Evolutionary conservation across 2,113 vertebrate genomes (phyloP), one percentile per base, ranked within the genome.

Genomic region (Coreoperca whiteheadi): DNA sequence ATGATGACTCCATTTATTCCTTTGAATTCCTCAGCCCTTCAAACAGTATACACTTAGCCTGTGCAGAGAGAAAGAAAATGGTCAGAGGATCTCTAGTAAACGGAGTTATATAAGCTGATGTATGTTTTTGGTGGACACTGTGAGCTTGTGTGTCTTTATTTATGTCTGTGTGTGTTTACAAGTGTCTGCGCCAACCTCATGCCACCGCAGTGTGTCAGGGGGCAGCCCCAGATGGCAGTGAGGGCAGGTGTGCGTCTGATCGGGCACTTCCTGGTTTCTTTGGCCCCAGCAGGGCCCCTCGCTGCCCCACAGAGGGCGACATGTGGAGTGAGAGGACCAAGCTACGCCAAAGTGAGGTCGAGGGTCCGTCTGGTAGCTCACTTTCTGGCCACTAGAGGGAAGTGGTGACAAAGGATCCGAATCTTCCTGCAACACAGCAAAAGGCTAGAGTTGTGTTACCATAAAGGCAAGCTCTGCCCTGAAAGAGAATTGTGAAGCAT

Each of bases 261-360:
- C 86, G 6, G 66, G 54, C 1, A 51, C 28, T 16, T 92, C 93
- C 59, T 86, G 87, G 63, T 84, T 87, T 39, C 89, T 91, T 3
- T 88, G 84, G 0, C 87, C 93, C 87, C 88, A 91, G 57, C 88
- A 88, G 28, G 90, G 94, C 23, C 94, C 93, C 70, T 95, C 91
- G 7, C 87, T 93, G 88, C 93, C 95, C 95, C 95, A 96, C 72
- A 95, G 92, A 0, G 95, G 94, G 64, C 89, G 91, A 68, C 94
- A 89, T 2, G 94, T 89, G 10, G 95, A 95, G 76, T 87, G 95
- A 48, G 95, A 94, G 57, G 95, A 96, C 74, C 87, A 93, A 8
- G 95, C 92, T 0, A 96, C 93, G 1, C 95, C 95, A 84, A 96
- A 96, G 84, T 96, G 95, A 77, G 95, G 94, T 16, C 95, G 86